phyloP scores from a whole-genome alignment of 1,140 invertebrate genomes.

The Sinonovacula constricta region DNA sequence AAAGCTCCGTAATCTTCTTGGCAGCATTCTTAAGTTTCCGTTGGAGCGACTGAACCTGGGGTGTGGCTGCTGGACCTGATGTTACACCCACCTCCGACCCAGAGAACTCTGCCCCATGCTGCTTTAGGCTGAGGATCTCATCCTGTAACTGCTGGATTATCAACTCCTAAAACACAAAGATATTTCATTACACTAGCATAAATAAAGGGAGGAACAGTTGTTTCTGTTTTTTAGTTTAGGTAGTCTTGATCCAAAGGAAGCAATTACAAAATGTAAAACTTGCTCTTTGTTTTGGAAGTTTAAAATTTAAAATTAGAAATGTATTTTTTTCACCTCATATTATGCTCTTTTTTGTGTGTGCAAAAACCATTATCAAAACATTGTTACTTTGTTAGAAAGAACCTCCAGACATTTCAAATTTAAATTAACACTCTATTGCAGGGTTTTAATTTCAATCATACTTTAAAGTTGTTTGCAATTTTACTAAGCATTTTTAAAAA shows the following conservation, averaged over 20 bases:
- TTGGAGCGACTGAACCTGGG: slow-evolving; percentile 56
- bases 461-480: background rate
- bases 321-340: too few species aligned
- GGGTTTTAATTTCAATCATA: too few species aligned
- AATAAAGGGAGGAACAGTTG: background rate
- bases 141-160: slow-evolving; percentile 78
- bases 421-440: too few species aligned
- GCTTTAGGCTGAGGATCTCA: slow-evolving; percentile 69
- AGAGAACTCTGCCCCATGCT: slow-evolving; percentile 47
- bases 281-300: background rate
- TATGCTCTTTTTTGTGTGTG: too few species aligned
- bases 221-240: background rate
- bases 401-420: too few species aligned
- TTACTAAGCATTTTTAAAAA: background rate
- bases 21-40: slow-evolving; percentile 70
- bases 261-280: background rate
- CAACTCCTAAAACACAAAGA: slow-evolving; percentile 68
- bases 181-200: background rate
- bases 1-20: slow-evolving; percentile 72
- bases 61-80: slow-evolving; percentile 14
- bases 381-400: too few species aligned
- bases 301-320: too few species aligned
- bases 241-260: background rate
- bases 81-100: slow-evolving; percentile 11
- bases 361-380: too few species aligned